Conservation (phyloP, 2,888 invertebrate genomes). For the Tenthredo amoena region DNA sequence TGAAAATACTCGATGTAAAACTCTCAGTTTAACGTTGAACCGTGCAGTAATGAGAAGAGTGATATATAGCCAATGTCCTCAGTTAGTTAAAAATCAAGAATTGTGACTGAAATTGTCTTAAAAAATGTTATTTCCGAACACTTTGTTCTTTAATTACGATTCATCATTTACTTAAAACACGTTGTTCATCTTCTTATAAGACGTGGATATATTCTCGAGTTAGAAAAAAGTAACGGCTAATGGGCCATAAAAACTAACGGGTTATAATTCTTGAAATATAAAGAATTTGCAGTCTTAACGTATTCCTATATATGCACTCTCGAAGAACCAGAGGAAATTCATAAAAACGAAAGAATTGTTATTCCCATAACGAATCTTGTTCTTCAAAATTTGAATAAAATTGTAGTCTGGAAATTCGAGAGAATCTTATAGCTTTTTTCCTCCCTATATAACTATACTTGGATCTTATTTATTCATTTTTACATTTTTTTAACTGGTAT, state of each 20-base stretch:
- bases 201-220: neutral
- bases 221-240: neutral
- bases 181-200: neutral
- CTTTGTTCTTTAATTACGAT: neutral
- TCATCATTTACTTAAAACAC: neutral
- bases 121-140: neutral
- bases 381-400: neutral
- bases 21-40: neutral
- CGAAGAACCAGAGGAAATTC: neutral
- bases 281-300: neutral
- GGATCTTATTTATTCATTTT: too few species aligned
- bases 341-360: neutral
- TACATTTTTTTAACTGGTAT: too few species aligned
- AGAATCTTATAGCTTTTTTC: neutral
- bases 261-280: neutral
- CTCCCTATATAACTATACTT: neutral
- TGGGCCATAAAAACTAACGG: neutral
- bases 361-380: neutral
- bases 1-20: neutral
- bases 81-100: neutral
- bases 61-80: neutral
- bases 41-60: neutral
- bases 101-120: neutral
- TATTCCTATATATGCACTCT: neutral
- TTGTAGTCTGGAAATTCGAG: neutral